Evolutionary conservation across 2,797 vertebrate species (phyloP).

Genomic region (Propithecus perrieri): DNA sequence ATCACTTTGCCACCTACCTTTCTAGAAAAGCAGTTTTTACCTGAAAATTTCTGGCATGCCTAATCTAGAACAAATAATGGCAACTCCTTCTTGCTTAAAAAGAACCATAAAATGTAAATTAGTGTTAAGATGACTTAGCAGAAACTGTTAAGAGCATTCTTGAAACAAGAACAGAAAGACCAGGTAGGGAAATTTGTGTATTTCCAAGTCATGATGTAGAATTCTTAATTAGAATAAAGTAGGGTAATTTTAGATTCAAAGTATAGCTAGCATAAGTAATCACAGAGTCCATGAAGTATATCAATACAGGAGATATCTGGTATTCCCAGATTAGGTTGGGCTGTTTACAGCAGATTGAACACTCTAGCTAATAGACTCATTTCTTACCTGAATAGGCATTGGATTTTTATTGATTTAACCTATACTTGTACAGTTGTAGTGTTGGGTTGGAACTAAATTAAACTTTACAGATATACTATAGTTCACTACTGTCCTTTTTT

Average conservation of each 20-base stretch:
- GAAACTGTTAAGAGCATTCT: neutral
- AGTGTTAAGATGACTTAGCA: neutral
- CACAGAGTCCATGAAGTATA: neutral
- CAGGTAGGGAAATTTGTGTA: neutral
- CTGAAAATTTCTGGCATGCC: neutral
- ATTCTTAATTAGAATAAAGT: neutral
- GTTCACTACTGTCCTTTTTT: neutral
- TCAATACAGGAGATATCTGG: neutral
- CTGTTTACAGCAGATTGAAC: neutral
- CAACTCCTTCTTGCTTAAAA: neutral
- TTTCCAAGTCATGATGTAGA: neutral
- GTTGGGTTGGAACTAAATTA: conserved; percentile 4
- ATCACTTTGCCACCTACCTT: neutral
- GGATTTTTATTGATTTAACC: neutral
- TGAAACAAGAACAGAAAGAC: neutral
- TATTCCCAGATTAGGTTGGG: neutral
- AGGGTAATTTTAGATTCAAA: neutral
- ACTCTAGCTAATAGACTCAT: neutral
- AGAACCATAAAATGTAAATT: neutral
- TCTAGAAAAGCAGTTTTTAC: neutral
- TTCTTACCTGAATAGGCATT: conserved; percentile 1
- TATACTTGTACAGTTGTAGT: neutral
- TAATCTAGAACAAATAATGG: neutral
- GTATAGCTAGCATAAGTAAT: neutral
- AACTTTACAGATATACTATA: neutral